Evolutionary conservation across 2,113 vertebrate species (phyloP), one percentile per base, ranked within the genome.

Genomic region (Typhlomys cinereus): DNA sequence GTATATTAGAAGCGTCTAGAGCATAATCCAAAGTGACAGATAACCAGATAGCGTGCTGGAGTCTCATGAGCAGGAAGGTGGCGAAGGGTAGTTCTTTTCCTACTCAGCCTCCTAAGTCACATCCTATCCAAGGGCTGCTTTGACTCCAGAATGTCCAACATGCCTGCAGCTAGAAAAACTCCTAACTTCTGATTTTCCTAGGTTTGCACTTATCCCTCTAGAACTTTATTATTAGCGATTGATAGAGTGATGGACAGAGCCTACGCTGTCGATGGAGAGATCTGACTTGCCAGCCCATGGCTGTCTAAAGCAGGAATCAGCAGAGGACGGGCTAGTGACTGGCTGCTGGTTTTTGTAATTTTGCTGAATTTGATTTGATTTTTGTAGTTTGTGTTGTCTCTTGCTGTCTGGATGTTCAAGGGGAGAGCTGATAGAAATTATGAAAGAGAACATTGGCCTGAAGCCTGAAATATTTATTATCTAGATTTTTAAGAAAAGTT

Each of bases 1-100:
- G 78, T 31, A 62, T 50, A 74, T 89, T 78, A 78, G 73, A 95
- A 94, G 78, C 44, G 93, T 96, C 88, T 44, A 57, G 93, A 81
- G 84, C 59, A 92, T 48, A 89, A 48, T 59, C 20, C 20, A 41
- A 66, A 93, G 62, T 11, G 59, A 85, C 4, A 62, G 39, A 79
- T 59, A 92, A 92, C 85, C 4, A 62, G 39, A 79, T 59, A 92
- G 91, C 85, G 87, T 90, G 36, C 74, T 95, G 23, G 34, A 39
- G 7, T 75, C 44, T 82, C 74, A 46, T 52, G 52, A 79, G 50
- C 62, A 85, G 73, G 70, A 87, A 76, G 84, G 87, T 73, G 69
- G 71, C 88, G 85, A 73, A 82, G 44, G 69, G 0, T 41, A 94
- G 73, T 57, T 89, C 64, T 92, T 20, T 88, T 86, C 67, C 73